Conservation (phyloP, 2,888 invertebrate genomes). For the Chrysopilus asiliformis region DNA sequence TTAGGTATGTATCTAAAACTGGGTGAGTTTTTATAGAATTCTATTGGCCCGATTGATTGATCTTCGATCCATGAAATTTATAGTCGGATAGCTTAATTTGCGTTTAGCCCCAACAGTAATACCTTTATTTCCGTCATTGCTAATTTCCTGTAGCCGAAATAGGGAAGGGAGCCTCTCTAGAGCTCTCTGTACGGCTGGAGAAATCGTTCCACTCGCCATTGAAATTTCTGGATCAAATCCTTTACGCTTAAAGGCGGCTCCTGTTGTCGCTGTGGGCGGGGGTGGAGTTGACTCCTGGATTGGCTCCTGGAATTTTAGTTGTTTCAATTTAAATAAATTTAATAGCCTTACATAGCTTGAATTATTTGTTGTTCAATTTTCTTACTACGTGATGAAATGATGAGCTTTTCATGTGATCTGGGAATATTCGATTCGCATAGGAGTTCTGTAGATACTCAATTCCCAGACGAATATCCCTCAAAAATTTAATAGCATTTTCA, state of each 20-base stretch:
- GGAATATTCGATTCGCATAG: constrained; percentile 29
- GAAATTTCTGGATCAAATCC: constrained; percentile 5
- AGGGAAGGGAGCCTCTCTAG: constrained; percentile 29
- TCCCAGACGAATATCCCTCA: constrained; percentile 63
- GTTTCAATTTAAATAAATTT: too few relatives aligned
- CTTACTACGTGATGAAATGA: too few relatives aligned
- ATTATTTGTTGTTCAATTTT: too few relatives aligned
- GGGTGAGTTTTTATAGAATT: too few relatives aligned
- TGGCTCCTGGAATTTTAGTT: too few relatives aligned
- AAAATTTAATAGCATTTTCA: constrained; percentile 59
- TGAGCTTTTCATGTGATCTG: constrained; percentile 12
- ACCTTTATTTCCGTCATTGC: constrained; percentile 21
- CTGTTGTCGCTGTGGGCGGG: constrained; percentile 18
- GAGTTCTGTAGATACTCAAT: constrained; percentile 52
- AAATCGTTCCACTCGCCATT: constrained; percentile 18
- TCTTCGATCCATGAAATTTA: too few relatives aligned
- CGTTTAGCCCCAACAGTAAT: too few relatives aligned
- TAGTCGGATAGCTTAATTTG: too few relatives aligned
- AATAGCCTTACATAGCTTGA: too few relatives aligned
- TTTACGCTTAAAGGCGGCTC: constrained; percentile 1
- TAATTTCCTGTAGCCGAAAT: constrained; percentile 28
- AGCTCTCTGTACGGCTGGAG: constrained; percentile 20
- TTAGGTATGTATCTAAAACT: too few relatives aligned
- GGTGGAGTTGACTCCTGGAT: constrained; percentile 3
- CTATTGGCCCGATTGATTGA: too few relatives aligned